Conservation (phyloP, 1,140 invertebrate genomes). For the Pseudomyrmex sp. region DNA sequence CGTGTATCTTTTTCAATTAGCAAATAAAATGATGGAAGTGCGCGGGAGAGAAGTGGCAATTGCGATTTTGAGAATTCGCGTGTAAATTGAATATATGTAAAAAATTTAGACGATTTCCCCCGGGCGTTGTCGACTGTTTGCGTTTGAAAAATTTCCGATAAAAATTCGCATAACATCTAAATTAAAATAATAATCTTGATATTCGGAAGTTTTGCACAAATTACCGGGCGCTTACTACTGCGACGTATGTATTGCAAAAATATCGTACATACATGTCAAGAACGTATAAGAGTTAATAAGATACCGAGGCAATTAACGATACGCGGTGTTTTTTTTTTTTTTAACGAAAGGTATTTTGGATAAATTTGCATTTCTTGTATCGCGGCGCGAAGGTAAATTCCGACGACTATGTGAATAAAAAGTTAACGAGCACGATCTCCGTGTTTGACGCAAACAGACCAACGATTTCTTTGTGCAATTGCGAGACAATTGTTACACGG, state of each 20-base stretch:
- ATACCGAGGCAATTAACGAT: conserved; percentile 28
- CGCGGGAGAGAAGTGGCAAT: background rate
- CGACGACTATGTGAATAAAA: conserved; percentile 61
- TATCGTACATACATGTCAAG: background rate
- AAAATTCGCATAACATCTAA: conserved; percentile 9
- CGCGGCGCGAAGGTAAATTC: conserved; percentile 34
- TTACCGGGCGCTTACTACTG: too few relatives aligned
- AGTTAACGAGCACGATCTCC: conserved; percentile 39
- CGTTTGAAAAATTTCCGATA: background rate
- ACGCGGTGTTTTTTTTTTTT: background rate
- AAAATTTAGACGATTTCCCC: background rate
- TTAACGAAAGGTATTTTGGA: background rate
- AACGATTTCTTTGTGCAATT: conserved; percentile 34
- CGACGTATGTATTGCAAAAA: background rate
- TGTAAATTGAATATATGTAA: background rate
- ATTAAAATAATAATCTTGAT: background rate
- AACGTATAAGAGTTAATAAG: conserved; percentile 21
- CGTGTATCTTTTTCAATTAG: background rate
- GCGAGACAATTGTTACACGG: conserved; percentile 66
- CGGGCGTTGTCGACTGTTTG: background rate
- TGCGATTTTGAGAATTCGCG: background rate
- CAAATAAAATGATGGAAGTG: conserved; percentile 27
- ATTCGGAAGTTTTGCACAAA: background rate
- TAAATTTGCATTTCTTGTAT: conserved; percentile 39
- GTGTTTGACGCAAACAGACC: conserved; percentile 51